Evolutionary conservation across 2,888 invertebrate species (phyloP).

Genomic region (Drosophila niveifrons): DNA sequence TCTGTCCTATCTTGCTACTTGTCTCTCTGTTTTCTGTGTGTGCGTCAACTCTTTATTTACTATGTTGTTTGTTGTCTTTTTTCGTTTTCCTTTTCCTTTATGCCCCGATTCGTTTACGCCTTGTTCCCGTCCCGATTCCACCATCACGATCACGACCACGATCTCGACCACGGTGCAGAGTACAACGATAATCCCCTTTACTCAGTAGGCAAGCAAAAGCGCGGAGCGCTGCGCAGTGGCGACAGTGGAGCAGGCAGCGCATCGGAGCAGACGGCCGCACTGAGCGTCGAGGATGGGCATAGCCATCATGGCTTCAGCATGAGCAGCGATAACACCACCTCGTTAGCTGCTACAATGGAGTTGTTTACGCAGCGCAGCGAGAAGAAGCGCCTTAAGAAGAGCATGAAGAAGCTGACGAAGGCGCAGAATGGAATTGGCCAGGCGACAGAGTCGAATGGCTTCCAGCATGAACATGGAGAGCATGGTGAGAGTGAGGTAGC

Average conservation of each 20-base stretch:
- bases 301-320: conserved; percentile 64
- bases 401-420: conserved; percentile 77
- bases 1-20: conserved; percentile 30
- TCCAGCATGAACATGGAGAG: conserved; percentile 23
- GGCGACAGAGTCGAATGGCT: conserved; percentile 36
- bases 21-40: conserved; percentile 26
- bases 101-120: conserved; percentile 39
- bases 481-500: conserved; percentile 13
- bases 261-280: conserved; percentile 45
- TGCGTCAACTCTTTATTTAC: conserved; percentile 60
- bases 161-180: conserved; percentile 72
- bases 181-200: conserved; percentile 85
- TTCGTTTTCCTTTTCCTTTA: conserved; percentile 29
- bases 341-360: conserved; percentile 77
- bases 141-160: no score
- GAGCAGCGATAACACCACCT: conserved; percentile 71
- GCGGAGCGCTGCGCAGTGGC: conserved; percentile 53
- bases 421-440: conserved; percentile 61
- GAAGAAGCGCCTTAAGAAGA: conserved; percentile 83
- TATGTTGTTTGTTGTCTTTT: conserved; percentile 44
- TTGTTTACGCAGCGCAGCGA: conserved; percentile 82
- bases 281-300: conserved; percentile 63
- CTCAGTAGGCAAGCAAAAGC: conserved; percentile 84
- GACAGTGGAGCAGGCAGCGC: conserved; percentile 43
- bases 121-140: conserved; percentile 12